Base-by-base conservation (phyloP, 2,888 invertebrate genomes). In the Enchytraeus crypticus region DNA sequence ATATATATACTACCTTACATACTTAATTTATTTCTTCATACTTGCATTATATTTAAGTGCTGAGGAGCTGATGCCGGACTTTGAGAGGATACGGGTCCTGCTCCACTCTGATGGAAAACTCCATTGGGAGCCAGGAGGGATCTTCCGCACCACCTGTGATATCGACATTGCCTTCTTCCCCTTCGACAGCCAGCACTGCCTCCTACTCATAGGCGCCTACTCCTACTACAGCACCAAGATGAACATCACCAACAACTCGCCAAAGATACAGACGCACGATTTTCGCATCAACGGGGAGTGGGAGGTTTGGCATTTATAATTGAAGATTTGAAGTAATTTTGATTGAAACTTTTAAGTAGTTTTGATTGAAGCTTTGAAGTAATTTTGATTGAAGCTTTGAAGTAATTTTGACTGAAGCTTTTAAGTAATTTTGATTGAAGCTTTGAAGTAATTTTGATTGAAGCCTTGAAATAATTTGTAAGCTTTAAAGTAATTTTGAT, bases 91-190 rank as follows among this genome's bases (percentile, higher is more conserved):
- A 38, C 58, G 67, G 1, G 65, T 66, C 4, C 61, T 66, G 23
- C 60, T 66, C 33, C 34, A 60, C 11, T 54, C 59, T 46, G 59
- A 62, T 38, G 67, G 67, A 4, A 34, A 34, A n/a, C 59, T 66
- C 8, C 67, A 66, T 54, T 66, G 67, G 67, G 67, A 66, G 51
- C 67, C 67, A 1, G 67, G 67, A 2, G 67, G 67, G 11, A 66
- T 66, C 58, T 66, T 66, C 62, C 51, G 62, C 11, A 66, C 67
- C 1, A 66, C 65, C 4, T 66, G 67, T 33, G 67, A 66, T 56
- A 66, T 66, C 60, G 67, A 66, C 62, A 66, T 66, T 47, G 62
- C 67, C 46, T 66, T 58, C 59, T 66, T 66, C 55, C 67, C 67
- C 2, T 66, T 66, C 38, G 67, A 66, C 57, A 51, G 34, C 1